phyloP scores from a whole-genome alignment of 1,140 invertebrate genomes.

The Carposina sasakii region DNA sequence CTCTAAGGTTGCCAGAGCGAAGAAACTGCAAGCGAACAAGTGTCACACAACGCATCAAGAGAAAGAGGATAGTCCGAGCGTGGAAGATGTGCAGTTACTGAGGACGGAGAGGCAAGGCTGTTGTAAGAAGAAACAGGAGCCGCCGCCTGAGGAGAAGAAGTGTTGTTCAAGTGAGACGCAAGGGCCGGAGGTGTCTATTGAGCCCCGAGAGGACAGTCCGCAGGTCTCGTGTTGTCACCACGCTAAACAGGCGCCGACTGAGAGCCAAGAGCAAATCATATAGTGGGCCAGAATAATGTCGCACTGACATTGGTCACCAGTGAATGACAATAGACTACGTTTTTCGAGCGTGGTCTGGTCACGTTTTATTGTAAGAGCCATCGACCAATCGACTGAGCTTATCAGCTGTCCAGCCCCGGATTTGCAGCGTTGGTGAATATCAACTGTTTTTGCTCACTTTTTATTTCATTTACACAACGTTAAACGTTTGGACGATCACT shows the following conservation, averaged over 20 bases:
- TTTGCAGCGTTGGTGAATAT: no score
- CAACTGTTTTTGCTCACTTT: no score
- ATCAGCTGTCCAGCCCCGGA: no score
- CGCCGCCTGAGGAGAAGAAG: slow-evolving; percentile 27
- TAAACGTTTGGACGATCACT: no score
- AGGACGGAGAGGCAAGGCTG: slow-evolving; percentile 37
- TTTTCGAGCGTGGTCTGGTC: no score
- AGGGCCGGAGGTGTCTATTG: slow-evolving; percentile 24
- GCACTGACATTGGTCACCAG: no score
- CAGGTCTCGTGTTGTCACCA: slow-evolving; percentile 54
- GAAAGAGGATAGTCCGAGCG: slow-evolving; percentile 49
- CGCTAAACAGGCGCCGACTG: slow-evolving; percentile 29
- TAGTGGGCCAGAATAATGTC: no score
- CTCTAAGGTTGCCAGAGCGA: slow-evolving; percentile 45
- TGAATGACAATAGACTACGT: no score
- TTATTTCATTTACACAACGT: no score
- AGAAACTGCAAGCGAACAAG: slow-evolving; percentile 25
- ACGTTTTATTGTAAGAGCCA: no score
- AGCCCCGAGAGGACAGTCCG: slow-evolving; percentile 46
- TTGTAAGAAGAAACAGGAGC: slow-evolving; percentile 42
- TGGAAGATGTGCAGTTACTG: slow-evolving; percentile 51
- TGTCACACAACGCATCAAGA: slow-evolving; percentile 40
- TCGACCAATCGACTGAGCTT: no score
- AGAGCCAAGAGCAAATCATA: slow-evolving; percentile 58
- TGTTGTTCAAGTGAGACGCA: slow-evolving; percentile 40